These are phyloP conservation scores for Anolis carolinensis DNA, from an alignment of 2,113 vertebrate genomes.

Conservation along the genomic window DNA sequence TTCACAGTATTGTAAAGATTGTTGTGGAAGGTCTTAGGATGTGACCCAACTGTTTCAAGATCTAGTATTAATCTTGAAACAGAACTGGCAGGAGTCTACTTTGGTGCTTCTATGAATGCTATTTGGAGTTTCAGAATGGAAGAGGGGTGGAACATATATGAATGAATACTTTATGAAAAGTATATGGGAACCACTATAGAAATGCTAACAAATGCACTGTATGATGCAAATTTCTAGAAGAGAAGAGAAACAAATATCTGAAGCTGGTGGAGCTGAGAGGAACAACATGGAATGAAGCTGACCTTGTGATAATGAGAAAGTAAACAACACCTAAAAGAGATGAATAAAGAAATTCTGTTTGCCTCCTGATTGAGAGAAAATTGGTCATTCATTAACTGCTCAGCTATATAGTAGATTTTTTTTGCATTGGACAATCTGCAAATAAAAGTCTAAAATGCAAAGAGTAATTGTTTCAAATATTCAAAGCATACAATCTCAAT, in stretches of 20 bases:
- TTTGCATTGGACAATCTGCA: conserved; percentile 42
- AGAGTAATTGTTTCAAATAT: conserved; percentile 52
- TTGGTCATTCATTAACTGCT: conserved; percentile 43
- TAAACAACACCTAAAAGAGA: conserved; percentile 11
- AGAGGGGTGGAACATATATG: neutral
- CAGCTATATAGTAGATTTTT: conserved; percentile 37
- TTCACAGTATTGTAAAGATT: neutral
- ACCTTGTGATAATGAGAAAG: neutral
- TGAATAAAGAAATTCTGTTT: conserved; percentile 37
- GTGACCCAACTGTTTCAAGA: too few species aligned
- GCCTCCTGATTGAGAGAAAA: conserved; percentile 53
- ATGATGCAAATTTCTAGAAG: neutral
- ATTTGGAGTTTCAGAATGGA: neutral
- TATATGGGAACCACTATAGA: neutral
- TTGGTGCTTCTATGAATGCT: neutral
- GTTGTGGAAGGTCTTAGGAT: neutral
- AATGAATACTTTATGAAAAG: too few species aligned
- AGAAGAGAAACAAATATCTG: neutral
- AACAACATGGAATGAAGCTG: neutral
- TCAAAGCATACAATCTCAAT: conserved; percentile 40
- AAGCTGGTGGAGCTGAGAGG: neutral
- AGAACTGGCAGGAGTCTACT: neutral
- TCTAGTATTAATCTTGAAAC: neutral
- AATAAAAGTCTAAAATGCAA: conserved; percentile 45
- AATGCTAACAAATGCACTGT: neutral